Evolutionary conservation across 2,888 invertebrate species (phyloP).

Genomic region (Cryptus viduatorius): DNA sequence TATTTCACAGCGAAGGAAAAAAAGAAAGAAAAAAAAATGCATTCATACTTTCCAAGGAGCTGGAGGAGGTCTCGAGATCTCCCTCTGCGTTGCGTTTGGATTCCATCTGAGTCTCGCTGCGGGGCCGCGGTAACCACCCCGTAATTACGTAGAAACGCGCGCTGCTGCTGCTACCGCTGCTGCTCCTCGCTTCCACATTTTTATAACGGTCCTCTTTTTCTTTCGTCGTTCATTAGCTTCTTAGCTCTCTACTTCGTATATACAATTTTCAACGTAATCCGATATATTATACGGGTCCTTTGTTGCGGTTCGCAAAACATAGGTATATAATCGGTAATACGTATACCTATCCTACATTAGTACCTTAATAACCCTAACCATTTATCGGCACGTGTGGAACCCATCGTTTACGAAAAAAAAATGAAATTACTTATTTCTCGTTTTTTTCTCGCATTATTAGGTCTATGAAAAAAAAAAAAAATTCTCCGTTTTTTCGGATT

Average conservation of each 20-base stretch:
- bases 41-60: conserved; percentile 60
- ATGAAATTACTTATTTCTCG: no score
- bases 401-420: conserved; percentile 22
- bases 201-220: conserved; percentile 73
- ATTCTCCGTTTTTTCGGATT: no score
- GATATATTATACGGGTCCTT: conserved; percentile 73
- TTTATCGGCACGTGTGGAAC: conserved; percentile 60
- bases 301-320: conserved; percentile 74
- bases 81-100: conserved; percentile 8
- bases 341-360: conserved; percentile 59
- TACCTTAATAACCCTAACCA: conserved; percentile 59
- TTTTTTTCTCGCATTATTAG: no score
- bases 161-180: conserved; percentile 67
- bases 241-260: conserved; percentile 50
- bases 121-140: conserved; percentile 49
- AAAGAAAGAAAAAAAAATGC: conserved; percentile 18
- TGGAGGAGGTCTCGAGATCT: conserved; percentile 30
- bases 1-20: not conserved
- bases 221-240: conserved; percentile 70
- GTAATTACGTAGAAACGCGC: conserved; percentile 66
- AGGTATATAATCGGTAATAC: conserved; percentile 60
- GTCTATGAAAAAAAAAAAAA: no score
- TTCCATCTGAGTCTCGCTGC: conserved; percentile 25
- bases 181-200: conserved; percentile 73
- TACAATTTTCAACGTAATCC: conserved; percentile 66